A percentile compares a stretch with the other conserved stretches of the same genome.
Conservation (phyloP, 2,113 vertebrate species). For the Engraulis encrasicolus region DNA sequence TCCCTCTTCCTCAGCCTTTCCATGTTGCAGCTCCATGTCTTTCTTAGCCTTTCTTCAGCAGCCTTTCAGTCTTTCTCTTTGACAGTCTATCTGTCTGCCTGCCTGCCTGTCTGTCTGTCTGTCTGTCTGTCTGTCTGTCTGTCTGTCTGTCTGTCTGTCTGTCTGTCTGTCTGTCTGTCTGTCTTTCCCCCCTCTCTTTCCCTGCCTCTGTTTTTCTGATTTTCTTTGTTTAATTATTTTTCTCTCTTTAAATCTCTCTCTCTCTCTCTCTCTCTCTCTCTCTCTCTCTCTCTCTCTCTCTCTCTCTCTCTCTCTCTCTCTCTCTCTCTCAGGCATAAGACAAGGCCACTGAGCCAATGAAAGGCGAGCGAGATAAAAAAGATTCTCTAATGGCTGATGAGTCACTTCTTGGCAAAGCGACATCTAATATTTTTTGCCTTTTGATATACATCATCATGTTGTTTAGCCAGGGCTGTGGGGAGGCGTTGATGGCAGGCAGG, state of each 20-base stretch:
- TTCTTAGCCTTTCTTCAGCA: too few relatives aligned
- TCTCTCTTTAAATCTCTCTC: neutral
- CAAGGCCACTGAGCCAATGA: neutral
- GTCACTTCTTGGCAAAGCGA: neutral
- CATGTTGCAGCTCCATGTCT: too few relatives aligned
- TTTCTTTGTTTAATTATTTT: neutral
- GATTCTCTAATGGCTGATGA: conserved; percentile 15
- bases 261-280: conserved; percentile 16
- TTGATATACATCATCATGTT: conserved; percentile 7
- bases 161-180: too few relatives aligned
- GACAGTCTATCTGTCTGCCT: too few relatives aligned
- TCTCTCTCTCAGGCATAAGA: neutral
- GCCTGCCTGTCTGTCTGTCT: too few relatives aligned
- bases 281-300: neutral
- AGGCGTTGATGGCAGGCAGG: neutral
- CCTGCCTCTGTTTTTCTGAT: neutral
- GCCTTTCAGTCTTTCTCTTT: too few relatives aligned
- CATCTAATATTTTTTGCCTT: neutral
- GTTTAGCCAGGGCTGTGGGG: neutral
- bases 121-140: too few relatives aligned
- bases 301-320: neutral
- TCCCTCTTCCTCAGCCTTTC: too few relatives aligned
- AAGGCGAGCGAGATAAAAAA: neutral
- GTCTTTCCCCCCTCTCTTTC: neutral
- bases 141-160: too few relatives aligned